phyloP scores from a whole-genome alignment of 2,888 invertebrate species.

The Drosophila gaucha region DNA sequence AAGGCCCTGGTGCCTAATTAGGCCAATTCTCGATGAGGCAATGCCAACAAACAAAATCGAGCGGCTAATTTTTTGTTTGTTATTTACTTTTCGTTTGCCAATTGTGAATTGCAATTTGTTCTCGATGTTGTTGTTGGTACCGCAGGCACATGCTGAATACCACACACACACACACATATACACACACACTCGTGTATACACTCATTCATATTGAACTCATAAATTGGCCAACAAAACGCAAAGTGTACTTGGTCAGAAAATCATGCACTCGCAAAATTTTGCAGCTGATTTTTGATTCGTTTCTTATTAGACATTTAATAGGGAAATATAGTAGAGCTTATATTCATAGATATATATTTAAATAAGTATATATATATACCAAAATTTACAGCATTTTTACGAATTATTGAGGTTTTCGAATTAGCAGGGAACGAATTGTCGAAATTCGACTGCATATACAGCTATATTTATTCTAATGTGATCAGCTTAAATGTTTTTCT shows the following conservation, averaged over 20 bases:
- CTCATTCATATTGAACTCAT: constrained; percentile 28
- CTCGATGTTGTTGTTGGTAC: constrained; percentile 18
- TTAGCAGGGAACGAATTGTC: too few species aligned
- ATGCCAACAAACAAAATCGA: constrained; percentile 64
- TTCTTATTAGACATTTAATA: constrained; percentile 1
- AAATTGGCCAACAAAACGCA: constrained; percentile 25
- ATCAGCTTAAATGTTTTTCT: neutral
- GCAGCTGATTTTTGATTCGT: constrained; percentile 6
- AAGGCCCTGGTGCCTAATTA: constrained; percentile 55
- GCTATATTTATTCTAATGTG: neutral
- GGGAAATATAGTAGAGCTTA: too few species aligned
- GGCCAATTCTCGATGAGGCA: constrained; percentile 71
- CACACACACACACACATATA: constrained; percentile 7
- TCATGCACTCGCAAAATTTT: constrained; percentile 24
- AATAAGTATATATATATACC: neutral
- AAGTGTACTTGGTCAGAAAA: constrained; percentile 14
- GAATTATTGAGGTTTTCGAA: too few species aligned
- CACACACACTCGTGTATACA: neutral
- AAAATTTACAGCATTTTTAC: too few species aligned
- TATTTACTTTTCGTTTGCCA: constrained; percentile 56
- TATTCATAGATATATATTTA: too few species aligned
- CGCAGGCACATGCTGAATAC: constrained; percentile 20
- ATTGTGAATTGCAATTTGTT: constrained; percentile 49
- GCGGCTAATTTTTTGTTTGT: constrained; percentile 62
- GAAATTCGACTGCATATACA: too few species aligned